Evolutionary conservation across 2,797 vertebrate genomes (phyloP).

Genomic region (Diceros bicornis): DNA sequence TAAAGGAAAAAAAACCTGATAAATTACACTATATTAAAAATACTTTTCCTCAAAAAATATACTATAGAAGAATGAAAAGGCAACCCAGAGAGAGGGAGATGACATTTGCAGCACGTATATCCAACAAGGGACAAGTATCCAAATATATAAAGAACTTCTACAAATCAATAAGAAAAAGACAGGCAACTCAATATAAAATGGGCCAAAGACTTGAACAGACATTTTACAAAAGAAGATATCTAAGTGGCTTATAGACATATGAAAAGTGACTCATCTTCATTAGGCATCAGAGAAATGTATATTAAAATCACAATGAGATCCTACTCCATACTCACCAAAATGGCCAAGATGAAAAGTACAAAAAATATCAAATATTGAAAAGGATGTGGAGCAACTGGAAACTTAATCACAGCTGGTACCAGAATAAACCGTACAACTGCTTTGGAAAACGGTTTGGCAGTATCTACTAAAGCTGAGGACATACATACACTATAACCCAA

Average conservation of each 20-base stretch:
- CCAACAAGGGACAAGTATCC: slow-evolving; percentile 32
- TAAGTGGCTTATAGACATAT: slow-evolving; percentile 24
- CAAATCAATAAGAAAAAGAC: slow-evolving; percentile 39
- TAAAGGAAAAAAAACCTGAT: slow-evolving; percentile 20
- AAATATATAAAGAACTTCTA: slow-evolving; percentile 46
- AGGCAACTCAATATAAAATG: slow-evolving; percentile 38
- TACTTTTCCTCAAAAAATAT: not conserved
- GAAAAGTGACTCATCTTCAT: slow-evolving; percentile 45
- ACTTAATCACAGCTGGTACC: not conserved
- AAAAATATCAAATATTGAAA: slow-evolving; percentile 31
- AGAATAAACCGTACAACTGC: slow-evolving; percentile 1
- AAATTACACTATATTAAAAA: slow-evolving; percentile 8
- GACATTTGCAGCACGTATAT: not conserved
- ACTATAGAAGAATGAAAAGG: not conserved
- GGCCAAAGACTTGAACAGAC: slow-evolving; percentile 32
- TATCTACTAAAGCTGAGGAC: not conserved
- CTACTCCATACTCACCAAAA: slow-evolving; percentile 11
- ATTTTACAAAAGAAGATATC: slow-evolving; percentile 9
- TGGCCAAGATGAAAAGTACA: slow-evolving; percentile 35
- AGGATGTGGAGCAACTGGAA: not conserved
- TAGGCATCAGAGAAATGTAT: slow-evolving; percentile 37
- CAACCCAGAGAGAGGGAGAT: not conserved
- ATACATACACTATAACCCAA: not conserved
- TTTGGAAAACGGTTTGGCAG: not conserved
- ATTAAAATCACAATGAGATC: slow-evolving; percentile 27